Conservation (phyloP, 2,113 vertebrate genomes). For the Laterallus jamaicensis region DNA sequence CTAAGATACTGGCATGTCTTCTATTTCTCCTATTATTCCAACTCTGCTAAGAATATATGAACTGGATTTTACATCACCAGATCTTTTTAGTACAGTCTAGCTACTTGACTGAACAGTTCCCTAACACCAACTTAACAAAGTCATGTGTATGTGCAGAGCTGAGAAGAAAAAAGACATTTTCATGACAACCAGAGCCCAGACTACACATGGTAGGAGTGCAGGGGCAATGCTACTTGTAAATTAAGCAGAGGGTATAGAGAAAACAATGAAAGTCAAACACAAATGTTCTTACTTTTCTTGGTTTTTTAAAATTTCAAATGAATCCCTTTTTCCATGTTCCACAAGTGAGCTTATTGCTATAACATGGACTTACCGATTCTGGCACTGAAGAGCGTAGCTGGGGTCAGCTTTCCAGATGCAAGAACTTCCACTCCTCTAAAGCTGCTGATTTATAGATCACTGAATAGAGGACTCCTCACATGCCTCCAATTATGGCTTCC, state of each 20-base stretch:
- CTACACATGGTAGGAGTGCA: neutral
- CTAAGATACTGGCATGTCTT: neutral
- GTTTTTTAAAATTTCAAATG: neutral
- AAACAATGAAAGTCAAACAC: neutral
- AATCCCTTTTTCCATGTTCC: neutral
- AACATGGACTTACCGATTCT: conserved; percentile 25
- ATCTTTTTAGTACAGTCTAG: neutral
- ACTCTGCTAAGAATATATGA: neutral
- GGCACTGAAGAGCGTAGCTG: neutral
- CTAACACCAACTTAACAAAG: neutral
- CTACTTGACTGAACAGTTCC: neutral
- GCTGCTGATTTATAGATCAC: neutral
- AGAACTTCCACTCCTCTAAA: conserved; percentile 3
- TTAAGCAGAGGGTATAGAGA: neutral
- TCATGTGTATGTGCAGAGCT: neutral
- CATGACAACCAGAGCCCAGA: neutral
- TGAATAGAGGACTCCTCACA: neutral
- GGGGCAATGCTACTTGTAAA: neutral
- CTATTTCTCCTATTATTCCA: neutral
- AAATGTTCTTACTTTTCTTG: neutral
- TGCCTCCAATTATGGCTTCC: neutral
- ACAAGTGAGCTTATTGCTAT: neutral
- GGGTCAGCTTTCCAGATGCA: neutral
- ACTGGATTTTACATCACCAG: neutral
- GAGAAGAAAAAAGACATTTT: neutral